phyloP scores from a whole-genome alignment of 2,797 vertebrate genomes.

The Miichthys miiuy region DNA sequence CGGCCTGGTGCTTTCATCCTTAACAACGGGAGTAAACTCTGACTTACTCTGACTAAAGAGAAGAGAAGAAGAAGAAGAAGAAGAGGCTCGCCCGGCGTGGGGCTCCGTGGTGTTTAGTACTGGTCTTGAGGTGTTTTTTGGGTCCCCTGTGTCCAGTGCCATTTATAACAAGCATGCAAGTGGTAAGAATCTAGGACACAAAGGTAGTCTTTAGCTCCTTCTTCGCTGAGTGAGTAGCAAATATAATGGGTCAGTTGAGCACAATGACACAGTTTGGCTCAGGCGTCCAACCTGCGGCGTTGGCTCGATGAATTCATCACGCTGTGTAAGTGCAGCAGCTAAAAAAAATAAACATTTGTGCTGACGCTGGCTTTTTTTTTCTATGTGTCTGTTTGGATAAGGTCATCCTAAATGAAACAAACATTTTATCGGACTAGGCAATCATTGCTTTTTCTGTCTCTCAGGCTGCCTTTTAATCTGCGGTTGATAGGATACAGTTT shows the following conservation, averaged over 20 bases:
- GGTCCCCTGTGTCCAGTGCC: slow-evolving; percentile 36
- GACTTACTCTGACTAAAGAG: slow-evolving; percentile 25
- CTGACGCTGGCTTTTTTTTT: slow-evolving; percentile 29
- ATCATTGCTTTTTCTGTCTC: slow-evolving; percentile 2
- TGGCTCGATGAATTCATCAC: background rate
- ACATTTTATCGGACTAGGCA: slow-evolving; percentile 2
- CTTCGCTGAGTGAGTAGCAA: slow-evolving; percentile 37
- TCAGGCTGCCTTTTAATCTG: slow-evolving; percentile 15
- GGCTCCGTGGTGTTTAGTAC: slow-evolving; percentile 22
- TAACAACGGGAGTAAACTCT: slow-evolving; percentile 28
- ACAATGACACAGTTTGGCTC: slow-evolving; percentile 13
- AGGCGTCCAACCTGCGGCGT: slow-evolving; percentile 19
- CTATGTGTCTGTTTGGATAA: slow-evolving; percentile 8
- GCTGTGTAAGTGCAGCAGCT: slow-evolving; percentile 7
- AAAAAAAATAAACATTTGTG: slow-evolving; percentile 10
- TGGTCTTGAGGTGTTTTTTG: slow-evolving; percentile 14
- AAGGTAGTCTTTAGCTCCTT: slow-evolving; percentile 21
- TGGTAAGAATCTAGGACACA: slow-evolving; percentile 47
- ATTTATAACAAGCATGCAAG: slow-evolving; percentile 47
- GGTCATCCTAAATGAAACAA: slow-evolving; percentile 4
- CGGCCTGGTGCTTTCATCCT: slow-evolving; percentile 41
- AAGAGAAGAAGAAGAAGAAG: too few relatives aligned
- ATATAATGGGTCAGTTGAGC: slow-evolving; percentile 38
- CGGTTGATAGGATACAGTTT: slow-evolving; percentile 20
- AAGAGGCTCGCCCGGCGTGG: slow-evolving; percentile 11